Base-by-base conservation (phyloP, 2,888 invertebrate genomes). In the Polietes domitor region DNA sequence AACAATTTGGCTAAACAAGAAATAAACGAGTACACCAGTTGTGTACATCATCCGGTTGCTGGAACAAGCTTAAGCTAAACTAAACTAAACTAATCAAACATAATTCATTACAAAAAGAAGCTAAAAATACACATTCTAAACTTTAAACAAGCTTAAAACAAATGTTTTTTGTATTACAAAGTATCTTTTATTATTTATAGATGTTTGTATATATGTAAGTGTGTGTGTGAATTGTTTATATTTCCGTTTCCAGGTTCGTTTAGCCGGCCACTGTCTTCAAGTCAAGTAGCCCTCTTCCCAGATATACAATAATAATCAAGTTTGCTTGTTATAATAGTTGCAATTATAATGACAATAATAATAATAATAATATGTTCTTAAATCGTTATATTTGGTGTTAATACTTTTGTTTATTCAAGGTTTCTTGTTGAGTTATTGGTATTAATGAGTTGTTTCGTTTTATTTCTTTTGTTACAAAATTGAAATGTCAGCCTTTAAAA, bases 1-100 rank as follows among this genome's bases (percentile, higher is more conserved):
- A 80, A 77, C 77, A 83, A 80, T 80, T 80, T 80, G 37, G 72
- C 83, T 83, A 83, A 83, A 83, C 65, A 80, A 80, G 37, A 79
- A 78, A 74, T 12, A 68, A 61, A 61, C 61, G 26, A 68, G 41
- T 68, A 65, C n/a, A 61, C 3, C 2, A n/a, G 26, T 9, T 41
- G 37, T 21, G 17, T 41, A 68, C 63, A 47, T 37, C 15, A 21
- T 58, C 47, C 55, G 19, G 47, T 47, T n/a, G 47, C 15, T 43
- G 53, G 41, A 80, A 77, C 71, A 83, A 80, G 80, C 83, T 74
- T 77, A 80, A 83, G 70, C 71, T 83, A 80, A 83, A 74, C 55
- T 72, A 80, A 83, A 74, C 55, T 72, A 53, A 68, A 43, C 21
- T 47, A 26, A 55, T 21, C 21, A 74, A 47, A 74, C 17, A 37